These are phyloP conservation scores for Caenorhabditis plicata DNA, from an alignment of 2,888 invertebrate species.

Conservation along the genomic window DNA sequence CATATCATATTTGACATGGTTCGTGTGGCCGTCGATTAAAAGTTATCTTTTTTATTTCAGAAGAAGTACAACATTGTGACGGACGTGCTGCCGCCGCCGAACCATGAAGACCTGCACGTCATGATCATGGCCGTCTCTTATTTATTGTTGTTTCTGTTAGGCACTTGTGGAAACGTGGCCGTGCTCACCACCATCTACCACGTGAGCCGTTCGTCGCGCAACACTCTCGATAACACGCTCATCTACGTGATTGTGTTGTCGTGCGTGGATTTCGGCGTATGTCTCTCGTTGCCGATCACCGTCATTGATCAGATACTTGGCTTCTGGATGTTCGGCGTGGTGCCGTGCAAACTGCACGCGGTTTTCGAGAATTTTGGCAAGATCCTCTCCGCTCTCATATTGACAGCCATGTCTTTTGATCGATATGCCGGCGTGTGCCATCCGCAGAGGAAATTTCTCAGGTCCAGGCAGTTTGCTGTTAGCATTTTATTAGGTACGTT, in stretches of 20 bases:
- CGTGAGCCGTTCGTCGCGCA: slow-evolving; percentile 48
- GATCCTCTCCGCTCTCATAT: slow-evolving; percentile 58
- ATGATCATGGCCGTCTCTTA: slow-evolving; percentile 63
- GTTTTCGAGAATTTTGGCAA: slow-evolving; percentile 64
- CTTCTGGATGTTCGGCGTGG: slow-evolving; percentile 64
- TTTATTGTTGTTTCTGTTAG: slow-evolving; percentile 58
- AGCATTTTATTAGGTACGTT: slow-evolving; percentile 54
- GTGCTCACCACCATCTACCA: slow-evolving; percentile 62
- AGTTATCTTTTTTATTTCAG: slow-evolving; percentile 22
- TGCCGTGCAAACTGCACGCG: slow-evolving; percentile 62
- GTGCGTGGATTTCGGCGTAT: slow-evolving; percentile 64
- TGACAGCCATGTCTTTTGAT: slow-evolving; percentile 61
- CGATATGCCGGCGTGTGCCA: slow-evolving; percentile 62
- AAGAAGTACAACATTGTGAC: slow-evolving; percentile 37
- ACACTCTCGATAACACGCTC: slow-evolving; percentile 59
- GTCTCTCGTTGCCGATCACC: slow-evolving; percentile 60
- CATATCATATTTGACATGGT: no score
- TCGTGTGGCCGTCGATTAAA: no score
- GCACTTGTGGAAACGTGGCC: slow-evolving; percentile 63
- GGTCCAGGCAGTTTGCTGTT: slow-evolving; percentile 54
- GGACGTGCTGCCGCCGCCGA: slow-evolving; percentile 62
- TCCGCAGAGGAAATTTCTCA: slow-evolving; percentile 55
- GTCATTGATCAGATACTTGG: slow-evolving; percentile 65
- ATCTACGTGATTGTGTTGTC: slow-evolving; percentile 62
- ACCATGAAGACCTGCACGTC: slow-evolving; percentile 60